Evolutionary conservation across 2,888 invertebrate genomes (phyloP), one percentile per base, ranked within the genome.

Genomic region (Heliconius hortense): DNA sequence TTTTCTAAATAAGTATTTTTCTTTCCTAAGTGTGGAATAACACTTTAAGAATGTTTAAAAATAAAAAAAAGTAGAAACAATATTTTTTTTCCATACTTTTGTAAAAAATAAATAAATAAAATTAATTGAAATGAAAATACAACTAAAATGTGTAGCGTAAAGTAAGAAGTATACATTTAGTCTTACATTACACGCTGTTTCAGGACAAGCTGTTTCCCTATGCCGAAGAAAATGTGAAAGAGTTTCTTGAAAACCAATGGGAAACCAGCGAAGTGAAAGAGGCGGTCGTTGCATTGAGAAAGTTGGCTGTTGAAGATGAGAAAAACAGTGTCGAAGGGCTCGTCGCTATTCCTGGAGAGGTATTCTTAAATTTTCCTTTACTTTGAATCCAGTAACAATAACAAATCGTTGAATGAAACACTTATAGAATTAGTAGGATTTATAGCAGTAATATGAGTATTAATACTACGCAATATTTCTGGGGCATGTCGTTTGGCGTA

Each of bases 191-290:
- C 26, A 60, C 63, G 7, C n/a, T 68, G 8, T 73, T 62, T 75
- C 85, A 97, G 97, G 97, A 97, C 78, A 95, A 95, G 28, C 92
- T 97, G 60, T 97, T 97, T 84, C 96, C 97, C 0, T 98, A 97
- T 85, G 96, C 97, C 0, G 95, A 95, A 81, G 94, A 96, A 78
- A 96, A 98, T 85, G 94, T 96, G 35, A 95, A 96, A 83, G 91
- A 95, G 73, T 98, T 96, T 87, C 87, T 99, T 72, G 95, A 95
- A 76, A 92, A 93, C 39, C 95, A 97, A 81, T 98, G 97, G 97
- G 95, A 96, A 63, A 92, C 91, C 0, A 95, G 95, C 1, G 95
- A 95, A 71, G 96, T 97, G 53, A 95, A 96, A 86, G 92, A 92
- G 75, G 96, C 96, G 64, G 94, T 98, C 5, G 89, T 93, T 28